Base-by-base conservation (phyloP, 1,140 invertebrate genomes). In the Bombus pascuorum region DNA sequence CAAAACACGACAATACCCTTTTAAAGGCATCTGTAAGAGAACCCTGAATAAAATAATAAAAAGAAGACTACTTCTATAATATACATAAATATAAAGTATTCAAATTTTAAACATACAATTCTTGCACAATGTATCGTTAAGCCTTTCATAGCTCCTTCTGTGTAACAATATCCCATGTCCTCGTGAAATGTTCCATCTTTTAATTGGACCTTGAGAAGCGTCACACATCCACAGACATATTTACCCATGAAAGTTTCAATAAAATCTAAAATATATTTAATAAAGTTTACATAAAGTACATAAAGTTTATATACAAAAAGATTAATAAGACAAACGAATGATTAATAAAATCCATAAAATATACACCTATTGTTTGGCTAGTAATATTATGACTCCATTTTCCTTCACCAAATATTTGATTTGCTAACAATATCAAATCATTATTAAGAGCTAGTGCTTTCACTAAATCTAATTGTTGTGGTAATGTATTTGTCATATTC, bases 311-410 rank as follows among this genome's bases (percentile, higher is more conserved):
- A 18, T 72, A 59, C 6, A 18, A 47, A 72, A 6, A 0, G 34
- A 32, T 42, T 22, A 42, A 42, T 28, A 44, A 10, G 3, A 25
- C 5, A 28, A 37, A 28, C 22, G 22, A 39, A 76, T 4, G 37
- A 65, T 62, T 34, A 74, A 68, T 15, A 37, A 68, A 37, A 25
- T 9, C 9, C 8, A 68, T 57, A 59, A 44, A 13, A 78, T 84
- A 65, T 15, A 22, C 82, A 92, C 93, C 93, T 68, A 94, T 81
- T 68, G 89, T 90, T 82, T 93, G 92, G 83, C 76, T 92, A 12
- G 90, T 93, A 57, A 93, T 85, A 3, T 86, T 70, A 81, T 94
- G 92, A 83, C 79, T 93, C 93, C 93, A 94, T 57, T 91, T 92
- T 57, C 72, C 73, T 70, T 89, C 66, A 13, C 93, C 92, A 77